Percentiles rank a stretch among this genome's conserved stretches.
Conservation (phyloP, 2,888 invertebrate species). For the Muschampia plurimacula region DNA sequence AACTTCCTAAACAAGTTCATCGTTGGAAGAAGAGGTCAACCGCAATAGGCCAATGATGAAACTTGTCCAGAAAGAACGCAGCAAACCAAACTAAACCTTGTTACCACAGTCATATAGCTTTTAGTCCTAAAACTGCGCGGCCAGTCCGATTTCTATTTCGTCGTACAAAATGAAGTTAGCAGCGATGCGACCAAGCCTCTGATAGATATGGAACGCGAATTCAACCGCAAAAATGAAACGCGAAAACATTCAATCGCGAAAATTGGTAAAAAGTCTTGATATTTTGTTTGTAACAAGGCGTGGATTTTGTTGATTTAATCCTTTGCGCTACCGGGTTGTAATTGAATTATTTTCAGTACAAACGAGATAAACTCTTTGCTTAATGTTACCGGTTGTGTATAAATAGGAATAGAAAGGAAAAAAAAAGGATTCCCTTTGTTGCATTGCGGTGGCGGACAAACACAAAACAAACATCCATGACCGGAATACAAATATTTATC, state of each 20-base stretch:
- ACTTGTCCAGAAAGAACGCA: neutral
- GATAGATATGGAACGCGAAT: conserved; percentile 36
- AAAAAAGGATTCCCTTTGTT: no score
- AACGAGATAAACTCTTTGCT: neutral
- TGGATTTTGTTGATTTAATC: conserved; percentile 14
- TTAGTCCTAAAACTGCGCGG: neutral
- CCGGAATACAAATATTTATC: no score
- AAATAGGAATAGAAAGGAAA: no score
- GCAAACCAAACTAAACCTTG: neutral
- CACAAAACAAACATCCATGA: no score
- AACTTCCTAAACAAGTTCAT: no score
- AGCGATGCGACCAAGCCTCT: conserved; percentile 24
- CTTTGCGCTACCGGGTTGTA: neutral
- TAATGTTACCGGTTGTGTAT: no score
- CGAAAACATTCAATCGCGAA: conserved; percentile 31
- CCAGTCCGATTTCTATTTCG: conserved; percentile 4
- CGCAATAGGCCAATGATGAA: neutral
- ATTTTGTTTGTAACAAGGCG: conserved; percentile 25
- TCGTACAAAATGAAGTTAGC: conserved; percentile 11
- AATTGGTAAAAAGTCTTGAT: conserved; percentile 25
- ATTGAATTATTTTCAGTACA: neutral
- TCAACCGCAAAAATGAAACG: conserved; percentile 34
- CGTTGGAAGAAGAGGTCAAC: no score
- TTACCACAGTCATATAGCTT: neutral
- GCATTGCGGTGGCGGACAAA: no score